phyloP scores from a whole-genome alignment of 2,888 invertebrate genomes.

The Ornithoptera alexandrae region DNA sequence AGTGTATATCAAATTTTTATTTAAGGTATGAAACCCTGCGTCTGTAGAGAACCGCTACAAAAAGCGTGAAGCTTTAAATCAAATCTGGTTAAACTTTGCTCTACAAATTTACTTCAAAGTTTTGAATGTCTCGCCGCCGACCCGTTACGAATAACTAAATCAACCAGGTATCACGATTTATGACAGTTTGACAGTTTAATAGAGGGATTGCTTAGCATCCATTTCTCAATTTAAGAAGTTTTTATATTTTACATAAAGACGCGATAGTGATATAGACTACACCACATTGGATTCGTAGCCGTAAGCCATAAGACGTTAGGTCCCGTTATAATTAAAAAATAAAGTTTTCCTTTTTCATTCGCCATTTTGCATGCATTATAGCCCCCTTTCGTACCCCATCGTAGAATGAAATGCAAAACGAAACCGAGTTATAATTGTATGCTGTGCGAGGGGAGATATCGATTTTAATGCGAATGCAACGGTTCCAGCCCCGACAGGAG shows the following conservation, averaged over 20 bases:
- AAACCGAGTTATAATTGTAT: conserved; percentile 6
- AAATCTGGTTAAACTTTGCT: too few species aligned
- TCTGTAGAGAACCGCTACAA: too few species aligned
- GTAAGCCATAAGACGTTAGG: too few species aligned
- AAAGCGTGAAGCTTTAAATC: too few species aligned
- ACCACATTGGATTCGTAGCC: too few species aligned
- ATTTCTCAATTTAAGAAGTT: too few species aligned
- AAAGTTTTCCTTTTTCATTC: neutral
- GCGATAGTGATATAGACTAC: too few species aligned
- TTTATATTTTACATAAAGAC: too few species aligned
- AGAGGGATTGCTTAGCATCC: conserved; percentile 10
- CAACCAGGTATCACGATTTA: neutral
- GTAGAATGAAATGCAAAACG: conserved; percentile 7
- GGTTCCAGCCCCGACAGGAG: conserved; percentile 8
- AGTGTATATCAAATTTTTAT: too few species aligned
- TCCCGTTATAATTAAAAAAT: neutral
- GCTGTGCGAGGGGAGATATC: conserved; percentile 18
- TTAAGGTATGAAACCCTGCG: too few species aligned
- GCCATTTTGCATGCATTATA: neutral
- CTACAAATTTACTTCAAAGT: too few species aligned
- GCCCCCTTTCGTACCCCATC: neutral
- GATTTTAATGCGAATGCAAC: conserved; percentile 22
- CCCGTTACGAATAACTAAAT: neutral
- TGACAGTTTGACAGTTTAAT: conserved; percentile 19
- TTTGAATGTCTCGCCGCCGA: neutral